Evolutionary conservation across 1,140 invertebrate genomes (phyloP), one percentile per base, ranked within the genome.

Genomic region (Papilio aristodemus): DNA sequence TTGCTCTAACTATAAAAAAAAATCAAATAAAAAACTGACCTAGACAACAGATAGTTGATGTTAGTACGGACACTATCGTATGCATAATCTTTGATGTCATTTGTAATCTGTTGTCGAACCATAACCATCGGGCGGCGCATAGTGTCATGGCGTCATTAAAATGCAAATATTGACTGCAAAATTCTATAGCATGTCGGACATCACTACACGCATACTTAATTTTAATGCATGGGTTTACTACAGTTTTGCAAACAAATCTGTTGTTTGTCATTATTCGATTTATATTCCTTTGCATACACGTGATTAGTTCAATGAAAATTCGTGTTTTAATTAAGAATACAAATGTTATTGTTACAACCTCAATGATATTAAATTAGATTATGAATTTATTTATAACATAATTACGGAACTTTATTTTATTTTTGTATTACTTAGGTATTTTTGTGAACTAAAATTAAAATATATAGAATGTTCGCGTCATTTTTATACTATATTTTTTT

Each of bases 141-240:
- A 54, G 46, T 54, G 46, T 54, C 19, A 54, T 54, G 46, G 19
- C 46, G 46, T 54, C 46, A 54, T 54, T 54, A 54, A 54, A 54
- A 54, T 54, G 46, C 46, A 22, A 54, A 54, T 54, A 11, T 19
- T 54, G 10, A 10, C 4, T 54, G 46, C 46, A 54, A 54, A n/a
- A 54, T 54, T 54, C 46, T 54, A 54, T 54, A 54, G 46, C 46
- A 25, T 54, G 46, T 32, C 2, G 27, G 2, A 32, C 27, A 32
- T 32, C 27, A 10, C 43, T 54, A 54, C 41, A 43, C 46, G 46
- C 46, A 22, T 54, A 19, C 17, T 22, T 54, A 54, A 22, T 19
- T 54, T 25, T 54, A 54, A 54, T 54, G 19, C 46, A 54, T 54
- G 46, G 4, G 46, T 54, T 54, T 22, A 22, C 22, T 54, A 54